Conservation (phyloP, 2,113 vertebrate species). For the Gobiocypris rarus region DNA sequence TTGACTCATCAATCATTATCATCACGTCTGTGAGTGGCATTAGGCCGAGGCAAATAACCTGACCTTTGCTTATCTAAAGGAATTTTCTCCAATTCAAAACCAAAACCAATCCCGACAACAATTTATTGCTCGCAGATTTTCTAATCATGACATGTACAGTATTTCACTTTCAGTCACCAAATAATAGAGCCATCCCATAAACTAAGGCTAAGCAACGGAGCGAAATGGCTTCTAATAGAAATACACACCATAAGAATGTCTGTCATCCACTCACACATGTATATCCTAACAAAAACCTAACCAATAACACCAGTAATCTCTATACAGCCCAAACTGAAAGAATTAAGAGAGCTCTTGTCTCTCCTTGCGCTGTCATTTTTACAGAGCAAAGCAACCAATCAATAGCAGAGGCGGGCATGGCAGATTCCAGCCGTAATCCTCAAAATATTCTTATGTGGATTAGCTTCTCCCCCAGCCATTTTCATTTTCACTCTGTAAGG, state of each 20-base stretch:
- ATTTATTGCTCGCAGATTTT: background rate
- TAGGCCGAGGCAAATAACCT: background rate
- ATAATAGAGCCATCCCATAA: background rate
- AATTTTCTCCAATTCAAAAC: slow-evolving; percentile 18
- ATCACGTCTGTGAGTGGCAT: background rate
- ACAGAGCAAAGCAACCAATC: slow-evolving; percentile 68
- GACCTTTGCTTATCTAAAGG: slow-evolving; percentile 2
- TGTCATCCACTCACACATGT: background rate
- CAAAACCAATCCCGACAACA: background rate
- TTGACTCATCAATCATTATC: slow-evolving; percentile 28
- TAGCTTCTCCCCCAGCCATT: slow-evolving; percentile 75
- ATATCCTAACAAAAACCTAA: background rate
- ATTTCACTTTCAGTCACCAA: background rate
- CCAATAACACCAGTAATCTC: slow-evolving; percentile 27
- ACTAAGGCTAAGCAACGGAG: background rate
- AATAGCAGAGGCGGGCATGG: slow-evolving; percentile 67
- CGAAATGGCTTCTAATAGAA: background rate
- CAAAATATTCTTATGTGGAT: slow-evolving; percentile 72
- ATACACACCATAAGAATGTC: background rate
- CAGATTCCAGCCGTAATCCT: slow-evolving; percentile 69
- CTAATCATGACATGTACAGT: background rate
- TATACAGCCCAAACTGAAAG: slow-evolving; percentile 24
- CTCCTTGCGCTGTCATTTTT: slow-evolving; percentile 32
- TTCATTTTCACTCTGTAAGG: slow-evolving; percentile 76
- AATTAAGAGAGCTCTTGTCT: slow-evolving; percentile 57